phyloP scores from a whole-genome alignment of 2,113 vertebrate species.

The Gymnogyps californianus region DNA sequence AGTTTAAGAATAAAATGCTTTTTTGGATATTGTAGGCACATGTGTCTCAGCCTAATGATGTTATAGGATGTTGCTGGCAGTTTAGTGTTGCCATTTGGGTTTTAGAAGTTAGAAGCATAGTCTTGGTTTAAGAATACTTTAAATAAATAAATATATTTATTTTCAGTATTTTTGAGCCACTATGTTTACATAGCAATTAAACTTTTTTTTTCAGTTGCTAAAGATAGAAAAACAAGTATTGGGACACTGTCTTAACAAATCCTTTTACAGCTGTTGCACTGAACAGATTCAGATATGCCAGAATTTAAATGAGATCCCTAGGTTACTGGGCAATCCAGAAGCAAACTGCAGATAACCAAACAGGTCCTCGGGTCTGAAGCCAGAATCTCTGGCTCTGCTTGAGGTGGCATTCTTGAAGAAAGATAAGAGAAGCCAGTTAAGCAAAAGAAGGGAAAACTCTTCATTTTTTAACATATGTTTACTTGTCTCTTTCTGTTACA shows the following conservation, averaged over 20 bases:
- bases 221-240: neutral
- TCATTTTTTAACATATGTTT: neutral
- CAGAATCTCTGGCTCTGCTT: neutral
- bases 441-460: neutral
- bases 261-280: neutral
- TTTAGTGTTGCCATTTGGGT: neutral
- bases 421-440: neutral
- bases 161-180: neutral
- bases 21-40: neutral
- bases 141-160: neutral
- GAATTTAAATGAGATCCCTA: neutral
- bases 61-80: neutral
- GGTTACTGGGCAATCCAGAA: neutral
- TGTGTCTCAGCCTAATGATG: neutral
- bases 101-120: neutral
- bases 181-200: neutral
- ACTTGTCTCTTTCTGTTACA: neutral
- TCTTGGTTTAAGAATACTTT: neutral
- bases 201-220: neutral
- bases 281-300: neutral
- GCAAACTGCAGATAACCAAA: neutral
- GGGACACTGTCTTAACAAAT: neutral
- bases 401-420: constrained; percentile 17
- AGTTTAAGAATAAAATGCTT: neutral
- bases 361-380: neutral